Base-by-base conservation (phyloP, 2,113 vertebrate species). In the Gorsachius goisagi region DNA sequence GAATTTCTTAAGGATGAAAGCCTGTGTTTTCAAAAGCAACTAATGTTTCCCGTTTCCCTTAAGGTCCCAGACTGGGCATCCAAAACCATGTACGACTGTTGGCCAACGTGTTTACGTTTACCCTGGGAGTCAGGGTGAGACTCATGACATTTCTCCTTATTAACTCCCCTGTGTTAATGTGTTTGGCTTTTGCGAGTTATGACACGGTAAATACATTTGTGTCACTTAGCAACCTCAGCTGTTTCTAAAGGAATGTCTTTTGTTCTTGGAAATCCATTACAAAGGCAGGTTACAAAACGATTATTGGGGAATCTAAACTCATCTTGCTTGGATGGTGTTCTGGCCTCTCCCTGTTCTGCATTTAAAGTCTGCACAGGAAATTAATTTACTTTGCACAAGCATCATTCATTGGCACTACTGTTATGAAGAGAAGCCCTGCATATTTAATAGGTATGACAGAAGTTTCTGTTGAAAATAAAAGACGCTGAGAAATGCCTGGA, bases 201-300 rank as follows among this genome's bases (percentile, higher is more conserved):
- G 93, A 79, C 88, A 97, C 78, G 85, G 94, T 88, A 96, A 97
- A 93, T 68, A 92, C 49, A 94, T 82, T 82, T 76, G 71, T 95
- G 82, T 97, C 94, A 96, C 96, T 96, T 95, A 97, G 96, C 92
- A 97, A 97, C 93, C 82, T 93, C 88, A 66, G 92, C 77, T 96
- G 85, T 81, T 94, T 95, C 89, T 79, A 64, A 76, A 97, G 89
- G 92, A 92, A 96, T 91, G 89, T 49, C 92, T 95, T 97, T 95
- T 97, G 94, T 91, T 97, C 86, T 91, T 83, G 80, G 86, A 97
- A 93, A 89, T 95, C 58, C 82, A 68, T 92, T 96, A 81, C 21
- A 90, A 94, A 90, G 68, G 73, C 73, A 89, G 73, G 73, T 87
- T 95, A 86, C 73, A 79, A 94, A 96, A 85, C 1, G 3, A 90